Base-by-base conservation (phyloP, 2,888 invertebrate genomes). In the Pheosia tremula region DNA sequence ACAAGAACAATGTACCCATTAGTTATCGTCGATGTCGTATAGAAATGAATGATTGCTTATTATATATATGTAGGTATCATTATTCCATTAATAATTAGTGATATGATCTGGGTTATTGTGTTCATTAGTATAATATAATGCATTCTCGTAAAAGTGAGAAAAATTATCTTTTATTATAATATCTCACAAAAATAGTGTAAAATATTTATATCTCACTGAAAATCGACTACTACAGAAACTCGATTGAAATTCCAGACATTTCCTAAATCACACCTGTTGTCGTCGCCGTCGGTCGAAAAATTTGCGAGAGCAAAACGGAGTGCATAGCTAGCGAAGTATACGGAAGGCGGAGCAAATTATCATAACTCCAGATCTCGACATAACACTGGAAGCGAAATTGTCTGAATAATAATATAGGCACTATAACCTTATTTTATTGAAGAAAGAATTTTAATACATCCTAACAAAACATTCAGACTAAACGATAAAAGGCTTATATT, bases 1-100 rank as follows among this genome's bases (percentile, higher is more conserved):
- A 67, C 68, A 67, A 64, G 64, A 58, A 68, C 71, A 69, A 61
- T 67, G 68, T 56, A 47, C 63, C 59, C 71, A 71, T 67, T 64
- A 57, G 50, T 50, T 50, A 50, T 50, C 52, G 37, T 54, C 39
- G 58, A 58, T 59, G n/a, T n/a, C n/a, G 11, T 47, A 47, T n/a
- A 47, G 4, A n/a, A 54, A 50, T 64, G 54, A 58, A 45, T 50
- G 54, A 64, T 61, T 56, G 61, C 55, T 43, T 45, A 57, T 61
- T 47, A n/a, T 5, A 9, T 37, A 67, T 67, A 59, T n/a, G n/a
- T 24, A 24, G 24, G 24, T 61, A 71, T 64, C 41, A 63, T 52
- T 52, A 11, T 7, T 56, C 38, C 6, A 41, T 56, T 13, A 41
- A 9, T 50, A 24, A 0, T 50, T 24, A 4, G 24, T 5, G 7